Evolutionary conservation across 1,140 invertebrate genomes (phyloP), one percentile per base, ranked within the genome.

Genomic region (Heliconius hermathena): DNA sequence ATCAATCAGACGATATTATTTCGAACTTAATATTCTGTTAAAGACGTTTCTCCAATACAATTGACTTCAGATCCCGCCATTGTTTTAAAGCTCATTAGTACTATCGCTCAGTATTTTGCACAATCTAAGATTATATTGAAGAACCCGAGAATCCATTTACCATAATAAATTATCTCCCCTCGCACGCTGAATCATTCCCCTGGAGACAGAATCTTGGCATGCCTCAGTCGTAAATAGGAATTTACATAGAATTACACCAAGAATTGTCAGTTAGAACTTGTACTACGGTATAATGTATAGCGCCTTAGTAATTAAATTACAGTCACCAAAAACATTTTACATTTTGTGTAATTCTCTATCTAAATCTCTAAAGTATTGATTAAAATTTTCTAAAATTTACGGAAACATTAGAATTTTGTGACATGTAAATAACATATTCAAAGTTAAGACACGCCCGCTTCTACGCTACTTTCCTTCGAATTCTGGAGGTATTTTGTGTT

Each of bases 191-290:
- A 77, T 52, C 60, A 77, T 41, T 46, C 74, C 74, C 71, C 71
- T 54, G 49, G 71, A 54, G 76, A 73, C 71, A 46, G 38, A 77
- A 77, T 78, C 81, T 84, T 52, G 49, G 80, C 33, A 49, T 76
- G 41, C 41, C 54, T 76, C 74, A 26, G 36, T 73, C 66, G 74
- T 83, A 81, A 82, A 82, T 82, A 77, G 78, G 83, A 83, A 84
- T 83, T 86, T 82, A 84, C 83, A 82, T 83, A 78, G 26, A 73
- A 80, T 83, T 83, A 80, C 75, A 72, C 22, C 49, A 75, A 70
- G 74, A 38, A 76, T 66, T 66, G 74, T 57, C 33, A 66, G 57
- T 66, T n/a, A 29, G 74, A 41, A 76, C n/a, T 11, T 66, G 60
- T 66, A 66, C 26, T 13, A 29, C 26, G 8, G 60, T 66, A 29